Evolutionary conservation across 2,113 vertebrate species (phyloP), one percentile per base, ranked within the genome.

Genomic region (Microtus richardsoni): DNA sequence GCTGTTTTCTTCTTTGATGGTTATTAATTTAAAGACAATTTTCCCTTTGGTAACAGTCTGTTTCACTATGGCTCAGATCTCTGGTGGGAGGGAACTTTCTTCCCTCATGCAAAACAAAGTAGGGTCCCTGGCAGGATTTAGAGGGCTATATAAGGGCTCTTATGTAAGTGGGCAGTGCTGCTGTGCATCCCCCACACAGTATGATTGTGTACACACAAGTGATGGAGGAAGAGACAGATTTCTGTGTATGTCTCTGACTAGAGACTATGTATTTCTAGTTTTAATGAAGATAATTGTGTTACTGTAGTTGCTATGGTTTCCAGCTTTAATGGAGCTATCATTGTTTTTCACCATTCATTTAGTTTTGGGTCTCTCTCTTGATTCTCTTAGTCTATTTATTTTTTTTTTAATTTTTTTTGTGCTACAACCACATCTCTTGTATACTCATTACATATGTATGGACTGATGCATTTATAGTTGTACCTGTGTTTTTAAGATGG

Each of bases 401-500:
- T 58, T 7, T 58, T 58, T 58, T 5, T 82, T 21, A 75, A 0
- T 4, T 91, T 70, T 16, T 75, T 91, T 95, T 36, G 78, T 83
- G 16, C 16, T 41, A 33, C 16, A 68, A 2, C 17, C 33, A 30
- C 26, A 16, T 86, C 36, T 77, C 26, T 66, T 41, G 44, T 41
- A n/a, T 6, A 47, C 0, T 10, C n/a, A 14, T 92, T 77, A 47
- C 16, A 3, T 95, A 4, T 78, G 28, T 87, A 14, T 66, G 90
- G 79, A 47, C 33, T 92, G 86, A 90, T 85, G 3, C 26, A 9
- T 68, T 22, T 77, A 3, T 39, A 28, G 19, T 47, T 85, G 3
- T 74, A 8, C 36, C 26, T 64, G 17, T 94, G 94, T 93, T 10
- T 97, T 89, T 52, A 86, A 99, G 99, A 99, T 95, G 99, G 99